A percentile compares a stretch with the other conserved stretches of the same genome.
Evolutionary conservation across 2,888 invertebrate species (phyloP).

Genomic region (Drosophila atroscutellata): DNA sequence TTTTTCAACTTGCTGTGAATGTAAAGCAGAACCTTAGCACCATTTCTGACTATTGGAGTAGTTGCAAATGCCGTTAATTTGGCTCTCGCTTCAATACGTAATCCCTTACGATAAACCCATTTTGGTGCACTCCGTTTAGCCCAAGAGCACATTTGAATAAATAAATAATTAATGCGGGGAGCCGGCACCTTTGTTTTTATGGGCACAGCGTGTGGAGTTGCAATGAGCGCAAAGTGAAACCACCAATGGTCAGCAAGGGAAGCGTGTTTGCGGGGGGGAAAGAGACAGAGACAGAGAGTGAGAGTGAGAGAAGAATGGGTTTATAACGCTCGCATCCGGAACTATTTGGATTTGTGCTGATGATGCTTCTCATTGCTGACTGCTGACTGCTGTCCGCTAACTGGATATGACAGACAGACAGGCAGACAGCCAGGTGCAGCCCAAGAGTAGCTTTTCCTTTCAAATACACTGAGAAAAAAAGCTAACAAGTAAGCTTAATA

Average conservation of each 20-base stretch:
- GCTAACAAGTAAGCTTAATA: background rate
- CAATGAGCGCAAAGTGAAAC: background rate
- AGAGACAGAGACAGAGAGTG: too few species aligned
- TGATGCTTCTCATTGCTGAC: constrained; percentile 15
- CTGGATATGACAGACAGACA: background rate
- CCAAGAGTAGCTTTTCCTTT: background rate
- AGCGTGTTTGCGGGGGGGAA: background rate
- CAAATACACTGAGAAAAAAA: background rate
- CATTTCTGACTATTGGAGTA: background rate
- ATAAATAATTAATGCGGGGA: background rate
- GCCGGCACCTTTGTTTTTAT: background rate
- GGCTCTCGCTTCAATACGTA: background rate
- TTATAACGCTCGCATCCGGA: constrained; percentile 30
- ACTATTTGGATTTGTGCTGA: constrained; percentile 48
- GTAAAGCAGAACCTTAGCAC: background rate
- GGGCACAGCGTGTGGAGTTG: background rate
- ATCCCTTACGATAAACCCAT: background rate
- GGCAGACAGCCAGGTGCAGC: constrained; percentile 23
- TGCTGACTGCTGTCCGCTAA: background rate
- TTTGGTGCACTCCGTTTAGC: background rate
- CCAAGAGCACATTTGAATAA: background rate
- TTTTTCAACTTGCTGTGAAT: background rate
- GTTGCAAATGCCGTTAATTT: background rate
- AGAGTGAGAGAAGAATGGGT: background rate
- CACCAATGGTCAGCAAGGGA: background rate